A percentile compares a stretch with the other conserved stretches of the same genome.
phyloP scores from a whole-genome alignment of 2,888 invertebrate genomes.

The Embidobia sp. region DNA sequence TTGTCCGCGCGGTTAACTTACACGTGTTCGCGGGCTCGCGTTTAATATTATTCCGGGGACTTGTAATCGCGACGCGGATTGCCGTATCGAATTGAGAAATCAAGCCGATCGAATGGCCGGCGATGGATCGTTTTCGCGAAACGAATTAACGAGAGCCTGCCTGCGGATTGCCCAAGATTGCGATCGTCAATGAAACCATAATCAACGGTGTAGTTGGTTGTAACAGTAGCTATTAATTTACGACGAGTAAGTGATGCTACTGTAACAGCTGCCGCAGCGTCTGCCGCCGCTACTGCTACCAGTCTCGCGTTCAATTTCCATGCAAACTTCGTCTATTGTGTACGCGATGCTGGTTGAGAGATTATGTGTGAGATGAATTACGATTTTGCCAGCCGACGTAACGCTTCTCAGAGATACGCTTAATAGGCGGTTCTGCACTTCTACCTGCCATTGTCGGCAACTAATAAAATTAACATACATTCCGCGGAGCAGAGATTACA shows the following conservation, averaged over 20 bases:
- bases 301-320: conserved; percentile 42
- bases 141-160: not conserved
- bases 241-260: conserved; percentile 47
- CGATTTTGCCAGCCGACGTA: conserved; percentile 44
- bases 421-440: conserved; percentile 37
- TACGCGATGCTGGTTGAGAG: conserved; percentile 41
- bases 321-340: conserved; percentile 55
- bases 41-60: conserved; percentile 18
- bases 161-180: conserved; percentile 10
- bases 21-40: conserved; percentile 12
- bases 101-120: not conserved
- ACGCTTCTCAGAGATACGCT: conserved; percentile 34
- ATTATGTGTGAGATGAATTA: conserved; percentile 49
- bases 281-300: conserved; percentile 13
- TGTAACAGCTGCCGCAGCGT: no score
- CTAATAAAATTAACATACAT: conserved; percentile 47
- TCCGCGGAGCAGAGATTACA: conserved; percentile 16
- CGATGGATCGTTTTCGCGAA: not conserved
- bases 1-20: conserved; percentile 34
- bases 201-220: conserved; percentile 21
- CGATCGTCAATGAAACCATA: conserved; percentile 6
- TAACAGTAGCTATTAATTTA: conserved; percentile 39
- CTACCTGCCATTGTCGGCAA: conserved; percentile 26
- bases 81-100: not conserved
- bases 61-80: no score